A percentile compares a stretch with the other conserved stretches of the same genome.
phyloP scores from a whole-genome alignment of 2,888 invertebrate species.

The Platynereis dumerilii region DNA sequence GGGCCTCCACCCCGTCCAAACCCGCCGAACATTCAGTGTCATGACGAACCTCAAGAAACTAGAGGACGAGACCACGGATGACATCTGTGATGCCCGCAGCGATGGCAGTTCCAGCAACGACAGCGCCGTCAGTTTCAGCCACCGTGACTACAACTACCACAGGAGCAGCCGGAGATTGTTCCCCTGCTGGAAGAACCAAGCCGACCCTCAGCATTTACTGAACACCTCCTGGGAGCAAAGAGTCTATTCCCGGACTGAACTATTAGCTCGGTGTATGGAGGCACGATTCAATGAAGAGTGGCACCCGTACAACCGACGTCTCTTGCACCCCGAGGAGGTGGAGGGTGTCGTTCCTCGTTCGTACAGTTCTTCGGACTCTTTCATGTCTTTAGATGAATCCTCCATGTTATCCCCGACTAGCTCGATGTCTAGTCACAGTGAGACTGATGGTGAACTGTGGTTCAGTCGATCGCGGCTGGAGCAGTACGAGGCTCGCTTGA shows the following conservation, averaged over 20 bases:
- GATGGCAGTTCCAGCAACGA: constrained; percentile 36
- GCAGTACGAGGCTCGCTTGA: constrained; percentile 24
- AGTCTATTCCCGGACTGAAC: constrained; percentile 15
- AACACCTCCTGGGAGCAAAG: constrained; percentile 14
- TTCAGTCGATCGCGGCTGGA: constrained; percentile 23
- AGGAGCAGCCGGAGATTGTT: neutral
- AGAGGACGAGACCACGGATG: constrained; percentile 21
- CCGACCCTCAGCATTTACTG: constrained; percentile 7
- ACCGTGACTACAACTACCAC: neutral
- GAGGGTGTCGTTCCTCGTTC: constrained; percentile 21
- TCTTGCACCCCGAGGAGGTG: neutral
- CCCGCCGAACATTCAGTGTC: constrained; percentile 21
- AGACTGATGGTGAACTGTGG: constrained; percentile 29
- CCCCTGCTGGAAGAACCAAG: neutral
- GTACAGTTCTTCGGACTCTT: constrained; percentile 38
- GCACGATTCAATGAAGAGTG: constrained; percentile 22
- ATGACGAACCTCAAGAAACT: constrained; percentile 9
- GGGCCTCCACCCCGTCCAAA: neutral
- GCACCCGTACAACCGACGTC: neutral
- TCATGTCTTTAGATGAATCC: constrained; percentile 36
- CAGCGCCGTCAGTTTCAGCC: constrained; percentile 34
- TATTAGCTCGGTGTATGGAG: constrained; percentile 30
- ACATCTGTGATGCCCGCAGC: constrained; percentile 27
- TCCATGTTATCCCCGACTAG: constrained; percentile 35
- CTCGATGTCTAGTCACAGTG: constrained; percentile 35